A percentile compares a stretch with the other conserved stretches of the same genome.
Evolutionary conservation across 2,888 invertebrate genomes (phyloP).

Genomic region (Sylvicola cinctus): DNA sequence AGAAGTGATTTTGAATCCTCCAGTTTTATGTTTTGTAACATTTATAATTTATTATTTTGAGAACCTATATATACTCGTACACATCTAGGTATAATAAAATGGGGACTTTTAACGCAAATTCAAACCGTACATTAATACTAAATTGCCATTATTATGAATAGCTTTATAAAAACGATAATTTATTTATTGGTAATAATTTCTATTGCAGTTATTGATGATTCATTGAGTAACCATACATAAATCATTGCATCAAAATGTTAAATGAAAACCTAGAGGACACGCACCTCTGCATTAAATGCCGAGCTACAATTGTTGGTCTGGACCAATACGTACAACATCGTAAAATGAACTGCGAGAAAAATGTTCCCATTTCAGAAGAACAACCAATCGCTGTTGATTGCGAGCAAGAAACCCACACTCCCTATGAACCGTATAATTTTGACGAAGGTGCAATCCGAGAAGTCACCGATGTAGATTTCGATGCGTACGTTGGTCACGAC

Average conservation of each 20-base stretch:
- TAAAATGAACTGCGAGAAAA: slow-evolving; percentile 39
- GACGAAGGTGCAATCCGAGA: background rate
- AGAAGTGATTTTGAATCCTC: too few species aligned
- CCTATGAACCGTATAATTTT: slow-evolving; percentile 6
- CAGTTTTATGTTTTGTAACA: too few species aligned
- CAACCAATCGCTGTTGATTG: too few species aligned
- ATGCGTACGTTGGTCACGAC: too few species aligned
- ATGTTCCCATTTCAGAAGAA: slow-evolving; percentile 14
- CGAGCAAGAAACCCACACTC: slow-evolving; percentile 5
- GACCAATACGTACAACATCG: slow-evolving; percentile 72
- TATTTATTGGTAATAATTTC: background rate
- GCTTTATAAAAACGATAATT: too few species aligned
- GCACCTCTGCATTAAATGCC: slow-evolving; percentile 77
- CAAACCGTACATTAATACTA: too few species aligned
- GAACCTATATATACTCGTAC: too few species aligned
- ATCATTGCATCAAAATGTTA: slow-evolving; percentile 8
- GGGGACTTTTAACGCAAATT: too few species aligned
- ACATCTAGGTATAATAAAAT: too few species aligned
- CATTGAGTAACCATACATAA: background rate
- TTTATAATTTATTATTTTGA: too few species aligned
- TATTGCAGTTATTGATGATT: background rate
- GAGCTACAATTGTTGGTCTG: slow-evolving; percentile 60
- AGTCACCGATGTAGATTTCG: background rate
- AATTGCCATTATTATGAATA: too few species aligned
- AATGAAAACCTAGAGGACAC: slow-evolving; percentile 49